Base-by-base conservation (phyloP, 2,888 invertebrate genomes). In the Pollenia angustigena region DNA sequence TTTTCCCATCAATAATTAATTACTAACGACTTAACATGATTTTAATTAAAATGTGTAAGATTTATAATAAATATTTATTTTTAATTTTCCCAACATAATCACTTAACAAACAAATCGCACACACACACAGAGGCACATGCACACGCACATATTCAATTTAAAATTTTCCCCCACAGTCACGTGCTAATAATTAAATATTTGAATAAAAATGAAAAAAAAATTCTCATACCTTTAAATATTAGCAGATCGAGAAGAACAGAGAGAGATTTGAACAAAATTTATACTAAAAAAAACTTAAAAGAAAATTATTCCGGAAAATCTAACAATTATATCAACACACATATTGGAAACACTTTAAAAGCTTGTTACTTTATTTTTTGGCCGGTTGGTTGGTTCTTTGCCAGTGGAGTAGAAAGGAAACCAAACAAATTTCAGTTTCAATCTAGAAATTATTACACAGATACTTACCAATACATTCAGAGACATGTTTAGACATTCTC, bases 11-110 rank as follows among this genome's bases (percentile, higher is more conserved):
- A 82, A 72, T 8, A 68, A 74, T 60, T 74, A 40, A 68, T 85
- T 85, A 74, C n/a, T 18, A 74, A 68, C 56, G 44, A 58, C 32
- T 84, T 72, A 79, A 80, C 68, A 80, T 85, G 66, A 74, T 85
- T 85, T 85, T 80, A 85, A 85, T 85, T 85, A 75, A 74, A 80
- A 75, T 68, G 72, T 74, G 46, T 69, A 62, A 85, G 46, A 80
- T 74, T 81, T 68, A 81, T 14, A 78, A 69, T 69, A 84, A 87
- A 87, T 87, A 84, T 87, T 87, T 87, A 56, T 69, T 87, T 84
- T 87, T 87, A 78, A 87, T 87, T 87, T 87, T 71, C 80, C n/a
- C 78, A 78, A 74, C 56, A 81, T 81, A 87, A 84, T 74, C 84
- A 60, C 54, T 66, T n/a, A 78, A 54, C 58, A 69, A 74, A 87